Evolutionary conservation across 2,888 invertebrate genomes (phyloP), one percentile per base, ranked within the genome.

Genomic region (Meghimatium bilineatum): DNA sequence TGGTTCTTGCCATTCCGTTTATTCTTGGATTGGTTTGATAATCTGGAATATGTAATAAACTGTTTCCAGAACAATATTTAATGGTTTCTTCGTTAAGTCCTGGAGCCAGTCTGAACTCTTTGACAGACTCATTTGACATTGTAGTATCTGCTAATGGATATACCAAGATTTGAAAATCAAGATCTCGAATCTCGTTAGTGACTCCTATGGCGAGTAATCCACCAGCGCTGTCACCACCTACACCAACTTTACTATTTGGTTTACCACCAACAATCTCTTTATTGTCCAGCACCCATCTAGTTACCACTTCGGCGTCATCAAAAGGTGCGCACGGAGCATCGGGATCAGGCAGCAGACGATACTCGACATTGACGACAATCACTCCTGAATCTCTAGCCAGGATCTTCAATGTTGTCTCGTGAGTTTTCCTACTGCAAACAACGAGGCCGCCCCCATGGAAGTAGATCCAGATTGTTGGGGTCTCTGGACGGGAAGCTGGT

Each of bases 181-280:
- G 20, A 3, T 63, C 81, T 12, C 29, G 29, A 5, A 81, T 36
- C 32, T 81, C 63, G 3, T 81, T 14, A 3, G 71, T 36, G 17
- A 81, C 81, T 29, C 60, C n/a, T 20, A 36, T 38, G 0, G 74
- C 74, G 60, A 81, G 29, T 34, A 74, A 74, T 1, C 74, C 81
- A 12, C 81, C 81, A n/a, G 81, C 63, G 67, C 44, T 74, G 74
- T 74, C 74, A 10, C 81, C 81, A 20, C 81, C 74, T 1, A 81
- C 74, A 38, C 81, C 81, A 52, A 81, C 81, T 12, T 14, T 44
- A 74, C 81, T 81, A 0, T 63, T 44, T 32, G 79, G 6, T 17
- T 32, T 23, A 10, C 81, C 81, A 29, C 81, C 81, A 8, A 81
- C 17, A 12, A 63, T 29, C 12, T 74, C 74, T 32, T 63, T 72